Evolutionary conservation across 2,888 invertebrate species (phyloP), one percentile per base, ranked within the genome.

Genomic region (Liodrosophila aerea): DNA sequence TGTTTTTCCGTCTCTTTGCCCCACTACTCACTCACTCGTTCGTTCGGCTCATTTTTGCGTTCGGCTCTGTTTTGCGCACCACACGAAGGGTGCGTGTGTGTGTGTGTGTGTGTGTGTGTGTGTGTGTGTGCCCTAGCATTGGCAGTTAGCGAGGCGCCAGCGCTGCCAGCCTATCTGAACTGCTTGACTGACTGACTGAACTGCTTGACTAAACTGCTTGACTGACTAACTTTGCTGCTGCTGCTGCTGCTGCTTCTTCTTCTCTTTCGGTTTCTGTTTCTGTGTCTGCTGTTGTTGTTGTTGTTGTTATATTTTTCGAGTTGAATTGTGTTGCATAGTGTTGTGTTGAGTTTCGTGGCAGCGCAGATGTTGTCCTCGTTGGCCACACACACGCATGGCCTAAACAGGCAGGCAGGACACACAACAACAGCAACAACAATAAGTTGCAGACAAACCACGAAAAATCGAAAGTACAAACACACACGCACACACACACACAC

Each of bases 1-100:
- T 43, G 41, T 33, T 39, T 37, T 39, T 15, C 16, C 34, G 36
- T 27, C 15, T 40, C 50, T 41, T 30, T 33, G 8, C 31, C 16
- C 39, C 56, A 4, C 27, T 30, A 33, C 37, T 36, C 43, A 27
- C 33, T 41, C 18, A 22, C 40, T 18, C 11, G 12, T 29, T 46
- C 34, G 22, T 53, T 37, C 16, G 27, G n/a, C 31, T 43, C 31
- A 8, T 18, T 36, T 47, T 39, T 18, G 52, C 53, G 64, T 22
- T 85, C 85, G 84, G 83, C 69, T 75, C 70, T 51, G 65, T 70
- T 85, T 85, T 82, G 86, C 83, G 78, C 78, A 85, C 78, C 64
- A 56, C 64, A 77, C 83, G 85, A 86, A 86, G 75, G 68, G 64
- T 70, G 85, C n/a, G n/a, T n/a, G n/a, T n/a, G n/a, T n/a, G n/a